Evolutionary conservation across 2,113 vertebrate species (phyloP).

Genomic region (Scopus umbretta): DNA sequence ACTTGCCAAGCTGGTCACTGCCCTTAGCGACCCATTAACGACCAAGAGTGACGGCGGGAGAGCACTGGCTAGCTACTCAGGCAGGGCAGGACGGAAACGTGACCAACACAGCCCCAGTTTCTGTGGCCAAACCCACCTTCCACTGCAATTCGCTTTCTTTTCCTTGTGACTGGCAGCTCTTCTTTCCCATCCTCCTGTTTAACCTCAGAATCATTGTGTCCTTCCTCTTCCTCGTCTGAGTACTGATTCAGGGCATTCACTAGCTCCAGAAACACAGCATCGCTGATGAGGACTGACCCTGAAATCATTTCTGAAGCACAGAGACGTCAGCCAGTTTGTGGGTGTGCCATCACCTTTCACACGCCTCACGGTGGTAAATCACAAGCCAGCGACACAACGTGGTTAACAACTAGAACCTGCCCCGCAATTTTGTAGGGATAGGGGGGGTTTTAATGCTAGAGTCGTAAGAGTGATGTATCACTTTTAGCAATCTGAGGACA

Average conservation of each 20-base stretch:
- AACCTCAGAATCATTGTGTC: constrained; percentile 71
- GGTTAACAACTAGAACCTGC: not conserved
- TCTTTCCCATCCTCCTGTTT: constrained; percentile 79
- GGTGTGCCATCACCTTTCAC: not conserved
- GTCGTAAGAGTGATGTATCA: not conserved
- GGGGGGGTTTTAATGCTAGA: not conserved
- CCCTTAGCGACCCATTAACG: fast-evolving
- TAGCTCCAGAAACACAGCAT: constrained; percentile 93
- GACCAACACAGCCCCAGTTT: not conserved
- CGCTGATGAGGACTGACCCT: constrained; percentile 91
- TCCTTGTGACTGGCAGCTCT: constrained; percentile 74
- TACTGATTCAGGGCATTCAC: constrained; percentile 92
- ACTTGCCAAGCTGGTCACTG: no score
- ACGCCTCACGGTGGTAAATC: fast-evolving
- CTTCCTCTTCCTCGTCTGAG: constrained; percentile 89
- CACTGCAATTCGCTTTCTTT: constrained; percentile 70
- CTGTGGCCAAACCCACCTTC: constrained; percentile 61
- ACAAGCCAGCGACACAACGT: not conserved
- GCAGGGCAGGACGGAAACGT: not conserved
- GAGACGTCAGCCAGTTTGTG: not conserved
- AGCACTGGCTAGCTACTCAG: not conserved
- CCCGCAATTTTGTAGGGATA: not conserved
- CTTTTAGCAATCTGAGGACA: not conserved
- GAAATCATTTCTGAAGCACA: constrained; percentile 74
- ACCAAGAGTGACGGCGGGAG: not conserved